Evolutionary conservation across 1,140 invertebrate species (phyloP).

Genomic region (Gryon sp.): DNA sequence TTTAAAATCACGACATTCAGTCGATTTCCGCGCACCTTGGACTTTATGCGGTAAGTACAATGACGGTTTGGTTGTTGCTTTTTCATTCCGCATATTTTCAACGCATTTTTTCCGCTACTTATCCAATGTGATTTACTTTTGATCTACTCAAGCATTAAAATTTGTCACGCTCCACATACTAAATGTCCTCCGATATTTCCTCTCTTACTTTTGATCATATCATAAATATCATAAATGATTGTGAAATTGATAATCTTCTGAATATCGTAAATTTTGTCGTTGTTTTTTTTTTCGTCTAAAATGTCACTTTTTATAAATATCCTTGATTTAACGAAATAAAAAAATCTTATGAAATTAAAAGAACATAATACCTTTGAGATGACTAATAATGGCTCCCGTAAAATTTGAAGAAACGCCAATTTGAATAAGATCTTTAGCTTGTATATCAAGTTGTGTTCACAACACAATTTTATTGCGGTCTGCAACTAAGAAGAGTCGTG

Average conservation of each 20-base stretch:
- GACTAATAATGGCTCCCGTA: slow-evolving; percentile 8
- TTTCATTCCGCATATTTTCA: slow-evolving; percentile 39
- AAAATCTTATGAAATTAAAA: slow-evolving; percentile 1
- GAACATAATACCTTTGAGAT: neutral
- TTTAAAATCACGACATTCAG: slow-evolving; percentile 64
- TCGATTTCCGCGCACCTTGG: slow-evolving; percentile 66
- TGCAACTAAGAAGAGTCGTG: slow-evolving; percentile 43
- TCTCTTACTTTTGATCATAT: neutral
- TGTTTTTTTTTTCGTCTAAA: too few species aligned
- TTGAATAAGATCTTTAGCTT: slow-evolving; percentile 58
- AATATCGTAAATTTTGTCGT: too few species aligned
- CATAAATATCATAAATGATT: neutral
- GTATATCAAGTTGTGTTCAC: slow-evolving; percentile 41
- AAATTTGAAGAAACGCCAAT: slow-evolving; percentile 39
- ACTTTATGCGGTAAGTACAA: slow-evolving; percentile 50
- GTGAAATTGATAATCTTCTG: too few species aligned
- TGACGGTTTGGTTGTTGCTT: slow-evolving; percentile 23
- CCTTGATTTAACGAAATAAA: too few species aligned
- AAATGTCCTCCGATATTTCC: neutral
- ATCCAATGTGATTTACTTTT: slow-evolving; percentile 31
- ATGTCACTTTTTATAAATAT: too few species aligned
- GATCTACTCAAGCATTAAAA: slow-evolving; percentile 28
- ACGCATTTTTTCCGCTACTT: slow-evolving; percentile 49
- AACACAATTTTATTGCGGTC: slow-evolving; percentile 68
- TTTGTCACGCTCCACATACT: neutral